Evolutionary conservation across 2,113 vertebrate species (phyloP).

Genomic region (Stegastes partitus): DNA sequence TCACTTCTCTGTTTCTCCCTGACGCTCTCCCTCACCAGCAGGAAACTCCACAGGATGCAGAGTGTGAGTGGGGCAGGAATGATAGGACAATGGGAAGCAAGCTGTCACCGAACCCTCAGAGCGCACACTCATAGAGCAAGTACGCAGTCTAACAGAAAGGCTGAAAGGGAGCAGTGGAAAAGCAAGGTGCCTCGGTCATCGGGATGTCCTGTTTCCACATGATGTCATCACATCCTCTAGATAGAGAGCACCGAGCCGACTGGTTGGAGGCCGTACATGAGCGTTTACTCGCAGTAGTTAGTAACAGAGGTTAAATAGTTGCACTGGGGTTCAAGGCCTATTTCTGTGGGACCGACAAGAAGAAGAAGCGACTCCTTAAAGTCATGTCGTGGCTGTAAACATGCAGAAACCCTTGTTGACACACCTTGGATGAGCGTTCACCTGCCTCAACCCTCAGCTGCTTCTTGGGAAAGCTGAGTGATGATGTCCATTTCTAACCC

Average conservation of each 20-base stretch:
- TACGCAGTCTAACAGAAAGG: constrained; percentile 27
- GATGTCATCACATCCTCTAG: constrained; percentile 78
- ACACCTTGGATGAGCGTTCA: neutral
- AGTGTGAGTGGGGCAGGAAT: constrained; percentile 80
- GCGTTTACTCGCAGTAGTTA: neutral
- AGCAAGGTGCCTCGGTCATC: constrained; percentile 75
- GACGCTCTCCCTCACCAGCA: constrained; percentile 49
- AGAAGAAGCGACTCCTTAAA: neutral
- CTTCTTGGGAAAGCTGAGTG: constrained; percentile 20
- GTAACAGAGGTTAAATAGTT: neutral
- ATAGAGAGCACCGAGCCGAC: constrained; percentile 33
- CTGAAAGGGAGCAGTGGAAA: constrained; percentile 63
- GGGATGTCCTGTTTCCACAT: constrained; percentile 83
- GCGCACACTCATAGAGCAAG: constrained; percentile 25
- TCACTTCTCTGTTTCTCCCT: constrained; percentile 2
- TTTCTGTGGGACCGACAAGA: neutral
- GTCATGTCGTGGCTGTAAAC: neutral
- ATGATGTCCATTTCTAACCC: constrained; percentile 23
- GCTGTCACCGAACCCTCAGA: constrained; percentile 74
- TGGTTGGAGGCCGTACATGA: neutral
- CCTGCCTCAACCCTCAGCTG: neutral
- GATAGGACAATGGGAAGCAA: constrained; percentile 87
- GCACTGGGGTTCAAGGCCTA: neutral
- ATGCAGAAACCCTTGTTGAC: too few relatives aligned
- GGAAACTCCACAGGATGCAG: constrained; percentile 85